Evolutionary conservation across 2,888 invertebrate species (phyloP).

Genomic region (Noctua comes): DNA sequence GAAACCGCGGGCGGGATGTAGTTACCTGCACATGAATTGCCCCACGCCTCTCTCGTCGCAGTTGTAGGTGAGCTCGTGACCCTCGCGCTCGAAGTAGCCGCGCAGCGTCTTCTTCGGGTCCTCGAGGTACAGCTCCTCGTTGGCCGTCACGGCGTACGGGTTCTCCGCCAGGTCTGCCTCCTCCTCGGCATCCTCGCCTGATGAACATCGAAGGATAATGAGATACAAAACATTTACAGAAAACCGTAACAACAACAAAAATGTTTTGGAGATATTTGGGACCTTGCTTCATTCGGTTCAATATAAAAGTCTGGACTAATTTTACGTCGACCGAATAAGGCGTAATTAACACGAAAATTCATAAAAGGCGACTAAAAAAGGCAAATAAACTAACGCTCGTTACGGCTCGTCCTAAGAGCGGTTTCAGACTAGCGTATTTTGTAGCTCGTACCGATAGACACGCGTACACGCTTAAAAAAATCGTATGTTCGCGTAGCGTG

Average conservation of each 20-base stretch:
- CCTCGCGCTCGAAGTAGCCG: slow-evolving; percentile 98
- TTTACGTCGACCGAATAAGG: neutral
- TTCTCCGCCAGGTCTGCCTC: slow-evolving; percentile 95
- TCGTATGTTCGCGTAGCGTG: no score
- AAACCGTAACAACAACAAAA: no score
- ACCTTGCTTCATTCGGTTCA: neutral
- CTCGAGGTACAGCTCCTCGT: slow-evolving; percentile 97
- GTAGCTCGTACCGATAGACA: no score
- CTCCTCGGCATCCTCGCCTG: slow-evolving; percentile 96
- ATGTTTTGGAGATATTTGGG: neutral
- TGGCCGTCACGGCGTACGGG: slow-evolving; percentile 94
- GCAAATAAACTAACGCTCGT: no score
- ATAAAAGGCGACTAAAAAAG: no score
- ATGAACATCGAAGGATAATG: slow-evolving; percentile 14
- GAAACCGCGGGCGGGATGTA: neutral
- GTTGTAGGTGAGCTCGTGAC: slow-evolving; percentile 95
- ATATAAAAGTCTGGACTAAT: neutral
- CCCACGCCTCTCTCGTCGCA: slow-evolving; percentile 96
- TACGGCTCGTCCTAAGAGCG: no score
- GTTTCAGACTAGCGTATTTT: no score
- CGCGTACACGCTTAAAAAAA: no score
- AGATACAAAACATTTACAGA: neutral
- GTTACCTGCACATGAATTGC: slow-evolving; percentile 94
- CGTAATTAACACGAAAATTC: no score
- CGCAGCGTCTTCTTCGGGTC: slow-evolving; percentile 98